These are phyloP conservation scores for Bombus difficillimus DNA, from an alignment of 1,140 invertebrate genomes.

Conservation along the genomic window DNA sequence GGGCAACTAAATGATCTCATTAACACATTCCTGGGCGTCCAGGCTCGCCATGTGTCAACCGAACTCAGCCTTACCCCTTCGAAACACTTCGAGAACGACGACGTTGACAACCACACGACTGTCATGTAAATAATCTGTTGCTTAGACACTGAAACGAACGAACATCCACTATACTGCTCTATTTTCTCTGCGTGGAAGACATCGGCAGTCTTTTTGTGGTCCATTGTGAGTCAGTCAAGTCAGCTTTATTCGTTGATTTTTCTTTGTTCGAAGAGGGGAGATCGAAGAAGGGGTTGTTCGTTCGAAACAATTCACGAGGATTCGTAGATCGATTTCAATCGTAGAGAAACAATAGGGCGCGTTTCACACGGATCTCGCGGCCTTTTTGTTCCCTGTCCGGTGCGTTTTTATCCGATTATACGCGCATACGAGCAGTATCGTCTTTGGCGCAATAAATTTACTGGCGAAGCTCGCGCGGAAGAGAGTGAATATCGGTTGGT, in stretches of 20 bases:
- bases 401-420: slow-evolving; percentile 16
- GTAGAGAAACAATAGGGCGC: background rate
- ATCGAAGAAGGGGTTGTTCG: background rate
- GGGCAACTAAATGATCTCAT: slow-evolving; percentile 81
- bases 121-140: slow-evolving; percentile 76
- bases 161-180: background rate
- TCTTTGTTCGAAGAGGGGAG: background rate
- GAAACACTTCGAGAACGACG: slow-evolving; percentile 66
- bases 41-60: slow-evolving; percentile 78
- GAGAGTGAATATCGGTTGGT: slow-evolving; percentile 33
- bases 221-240: background rate
- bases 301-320: background rate
- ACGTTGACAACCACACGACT: slow-evolving; percentile 71
- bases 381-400: background rate
- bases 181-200: background rate
- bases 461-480: background rate
- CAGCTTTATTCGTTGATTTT: background rate
- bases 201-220: background rate
- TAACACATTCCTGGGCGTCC: slow-evolving; percentile 80
- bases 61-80: slow-evolving; percentile 65
- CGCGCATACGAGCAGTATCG: background rate
- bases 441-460: slow-evolving; percentile 17
- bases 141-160: slow-evolving; percentile 52
- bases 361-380: background rate
- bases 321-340: background rate